A percentile compares a stretch with the other conserved stretches of the same genome.
phyloP scores from a whole-genome alignment of 2,113 vertebrate genomes.

The Carlito syrichta region DNA sequence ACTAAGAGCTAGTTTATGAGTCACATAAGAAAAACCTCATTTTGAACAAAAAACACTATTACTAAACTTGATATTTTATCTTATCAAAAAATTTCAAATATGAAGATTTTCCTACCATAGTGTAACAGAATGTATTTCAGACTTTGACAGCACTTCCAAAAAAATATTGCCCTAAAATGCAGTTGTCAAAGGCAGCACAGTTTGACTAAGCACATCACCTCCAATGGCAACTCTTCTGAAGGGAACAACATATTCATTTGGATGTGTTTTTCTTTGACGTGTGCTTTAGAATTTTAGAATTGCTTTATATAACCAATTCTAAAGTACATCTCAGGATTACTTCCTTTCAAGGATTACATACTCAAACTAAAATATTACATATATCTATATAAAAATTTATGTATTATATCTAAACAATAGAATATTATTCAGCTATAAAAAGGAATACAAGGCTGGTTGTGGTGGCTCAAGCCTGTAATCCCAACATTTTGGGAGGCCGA shows the following conservation, averaged over 20 bases:
- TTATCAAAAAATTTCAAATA: background rate
- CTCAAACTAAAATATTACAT: background rate
- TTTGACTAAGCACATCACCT: background rate
- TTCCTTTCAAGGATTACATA: conserved; percentile 15
- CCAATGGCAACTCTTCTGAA: background rate
- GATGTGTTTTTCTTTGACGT: background rate
- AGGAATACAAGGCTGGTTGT: too few species aligned
- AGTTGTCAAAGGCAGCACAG: background rate
- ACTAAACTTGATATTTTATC: background rate
- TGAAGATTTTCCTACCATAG: background rate
- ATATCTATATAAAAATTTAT: background rate
- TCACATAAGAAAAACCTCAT: background rate
- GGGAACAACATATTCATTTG: background rate
- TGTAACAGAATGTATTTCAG: conserved; percentile 5
- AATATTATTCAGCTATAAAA: conserved; percentile 2
- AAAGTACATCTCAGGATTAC: background rate
- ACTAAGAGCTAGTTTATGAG: background rate
- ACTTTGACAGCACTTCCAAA: background rate
- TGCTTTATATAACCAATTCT: background rate
- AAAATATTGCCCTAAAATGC: background rate
- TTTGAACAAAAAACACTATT: conserved; percentile 15
- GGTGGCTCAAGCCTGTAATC: too few species aligned
- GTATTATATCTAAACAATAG: background rate
- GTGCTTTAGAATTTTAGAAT: background rate
- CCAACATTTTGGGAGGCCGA: too few species aligned